Conservation (phyloP, 1,140 invertebrate species). For the Rhizoglyphus robini region DNA sequence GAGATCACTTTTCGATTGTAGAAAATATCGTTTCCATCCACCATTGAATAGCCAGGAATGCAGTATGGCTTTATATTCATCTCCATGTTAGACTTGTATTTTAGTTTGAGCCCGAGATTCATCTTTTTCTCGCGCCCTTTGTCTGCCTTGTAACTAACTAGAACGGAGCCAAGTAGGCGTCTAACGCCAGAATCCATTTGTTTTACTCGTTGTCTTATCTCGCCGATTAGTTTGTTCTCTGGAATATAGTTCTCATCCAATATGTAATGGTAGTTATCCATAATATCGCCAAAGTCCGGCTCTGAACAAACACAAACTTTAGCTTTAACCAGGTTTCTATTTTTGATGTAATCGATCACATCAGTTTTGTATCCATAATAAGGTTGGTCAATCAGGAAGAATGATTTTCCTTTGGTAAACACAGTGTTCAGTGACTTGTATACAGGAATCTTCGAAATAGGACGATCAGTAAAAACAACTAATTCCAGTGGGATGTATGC, state of each 20-base stretch:
- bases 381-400: slow-evolving; percentile 61
- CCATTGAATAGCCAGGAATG: slow-evolving; percentile 64
- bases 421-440: slow-evolving; percentile 53
- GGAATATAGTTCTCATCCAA: slow-evolving; percentile 23
- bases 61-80: slow-evolving; percentile 32
- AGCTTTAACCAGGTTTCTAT: slow-evolving; percentile 43
- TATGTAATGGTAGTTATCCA: slow-evolving; percentile 23
- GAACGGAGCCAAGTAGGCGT: slow-evolving; percentile 66
- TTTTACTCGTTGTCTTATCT: slow-evolving; percentile 37
- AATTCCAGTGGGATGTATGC: slow-evolving; percentile 25
- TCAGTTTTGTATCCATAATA: slow-evolving; percentile 64
- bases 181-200: slow-evolving; percentile 56
- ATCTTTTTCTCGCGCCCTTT: slow-evolving; percentile 40
- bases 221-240: slow-evolving; percentile 31
- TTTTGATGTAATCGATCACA: slow-evolving; percentile 35
- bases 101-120: slow-evolving; percentile 82
- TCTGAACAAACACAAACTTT: slow-evolving; percentile 37
- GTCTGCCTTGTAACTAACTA: slow-evolving; percentile 35
- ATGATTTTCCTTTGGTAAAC: slow-evolving; percentile 47
- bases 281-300: slow-evolving; percentile 35
- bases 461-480: slow-evolving; percentile 38
- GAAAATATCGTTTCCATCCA: slow-evolving; percentile 50
- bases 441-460: slow-evolving; percentile 51
- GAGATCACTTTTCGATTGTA: slow-evolving; percentile 63
- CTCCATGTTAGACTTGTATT: slow-evolving; percentile 63